A percentile compares a stretch with the other conserved stretches of the same genome.
phyloP scores from a whole-genome alignment of 2,797 vertebrate genomes.

The Xerus rutilus region DNA sequence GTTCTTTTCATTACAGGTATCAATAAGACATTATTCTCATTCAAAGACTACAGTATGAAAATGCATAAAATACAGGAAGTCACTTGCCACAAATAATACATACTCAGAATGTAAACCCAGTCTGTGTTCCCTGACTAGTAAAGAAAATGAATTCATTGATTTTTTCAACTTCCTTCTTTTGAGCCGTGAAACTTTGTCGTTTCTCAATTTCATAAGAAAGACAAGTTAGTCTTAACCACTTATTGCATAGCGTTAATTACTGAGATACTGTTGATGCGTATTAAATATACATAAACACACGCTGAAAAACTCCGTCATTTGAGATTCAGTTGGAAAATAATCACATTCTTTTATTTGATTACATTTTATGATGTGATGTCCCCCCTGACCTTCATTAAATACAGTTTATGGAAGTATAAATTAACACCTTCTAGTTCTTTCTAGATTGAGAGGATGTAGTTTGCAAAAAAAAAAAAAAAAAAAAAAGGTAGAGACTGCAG shows the following conservation, averaged over 20 bases:
- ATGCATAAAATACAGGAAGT: constrained; percentile 75
- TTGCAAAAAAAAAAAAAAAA: neutral
- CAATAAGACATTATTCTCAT: constrained; percentile 82
- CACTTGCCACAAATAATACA: constrained; percentile 54
- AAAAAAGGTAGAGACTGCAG: neutral
- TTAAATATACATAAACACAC: neutral
- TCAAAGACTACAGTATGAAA: constrained; percentile 52
- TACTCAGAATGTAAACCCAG: constrained; percentile 45
- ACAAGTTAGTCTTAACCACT: neutral
- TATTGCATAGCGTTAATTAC: neutral
- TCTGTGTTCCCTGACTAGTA: neutral
- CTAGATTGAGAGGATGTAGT: neutral
- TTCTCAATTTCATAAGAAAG: constrained; percentile 23
- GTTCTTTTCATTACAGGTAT: constrained; percentile 84
- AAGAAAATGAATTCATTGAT: neutral
- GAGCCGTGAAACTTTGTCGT: neutral
- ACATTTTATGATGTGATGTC: neutral
- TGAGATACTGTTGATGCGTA: neutral
- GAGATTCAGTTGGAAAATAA: neutral
- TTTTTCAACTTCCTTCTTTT: neutral
- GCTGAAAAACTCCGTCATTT: neutral
- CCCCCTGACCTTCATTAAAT: neutral
- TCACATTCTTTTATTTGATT: neutral
- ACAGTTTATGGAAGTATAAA: neutral
- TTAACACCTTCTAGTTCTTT: constrained; percentile 4